Conservation (phyloP, 23 tunicate genomes). For the Corella eumyota region DNA sequence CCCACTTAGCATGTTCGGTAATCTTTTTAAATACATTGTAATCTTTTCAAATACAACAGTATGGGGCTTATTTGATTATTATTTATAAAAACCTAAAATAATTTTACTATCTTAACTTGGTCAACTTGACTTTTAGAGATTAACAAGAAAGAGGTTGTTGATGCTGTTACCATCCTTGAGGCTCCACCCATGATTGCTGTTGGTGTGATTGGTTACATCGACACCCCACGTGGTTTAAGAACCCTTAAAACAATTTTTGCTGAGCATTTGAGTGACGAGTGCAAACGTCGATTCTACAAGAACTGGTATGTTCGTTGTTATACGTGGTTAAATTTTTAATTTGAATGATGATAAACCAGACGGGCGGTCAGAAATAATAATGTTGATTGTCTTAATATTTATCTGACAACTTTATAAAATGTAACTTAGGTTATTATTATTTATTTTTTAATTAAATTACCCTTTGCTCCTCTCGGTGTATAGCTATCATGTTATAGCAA, state of each 20-base stretch:
- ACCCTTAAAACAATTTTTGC: slow-evolving; percentile 91
- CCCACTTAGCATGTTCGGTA: too few relatives aligned
- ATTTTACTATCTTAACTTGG: too few relatives aligned
- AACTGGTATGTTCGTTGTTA: slow-evolving; percentile 68
- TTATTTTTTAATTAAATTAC: not conserved
- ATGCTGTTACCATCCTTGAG: slow-evolving; percentile 94
- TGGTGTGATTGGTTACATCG: slow-evolving; percentile 95
- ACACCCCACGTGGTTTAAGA: slow-evolving; percentile 93
- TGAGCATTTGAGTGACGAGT: slow-evolving; percentile 96
- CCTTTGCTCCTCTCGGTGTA: slow-evolving; percentile 36
- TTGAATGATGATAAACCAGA: slow-evolving; percentile 32
- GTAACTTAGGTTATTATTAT: not conserved
- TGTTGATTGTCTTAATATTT: slow-evolving; percentile 25
- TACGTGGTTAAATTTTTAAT: not conserved
- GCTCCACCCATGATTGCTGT: slow-evolving; percentile 96
- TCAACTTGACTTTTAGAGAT: too few relatives aligned
- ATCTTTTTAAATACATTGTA: too few relatives aligned
- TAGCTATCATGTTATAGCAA: too few relatives aligned
- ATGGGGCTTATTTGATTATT: too few relatives aligned
- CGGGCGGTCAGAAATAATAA: slow-evolving; percentile 45
- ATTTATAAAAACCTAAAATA: too few relatives aligned
- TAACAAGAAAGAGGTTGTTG: slow-evolving; percentile 97
- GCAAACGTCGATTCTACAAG: slow-evolving; percentile 97
- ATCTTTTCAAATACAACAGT: too few relatives aligned
- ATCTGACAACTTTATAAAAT: not conserved